A percentile compares a stretch with the other conserved stretches of the same genome.
Conservation (phyloP, 2,888 invertebrate genomes). For the Xylocampa areola region DNA sequence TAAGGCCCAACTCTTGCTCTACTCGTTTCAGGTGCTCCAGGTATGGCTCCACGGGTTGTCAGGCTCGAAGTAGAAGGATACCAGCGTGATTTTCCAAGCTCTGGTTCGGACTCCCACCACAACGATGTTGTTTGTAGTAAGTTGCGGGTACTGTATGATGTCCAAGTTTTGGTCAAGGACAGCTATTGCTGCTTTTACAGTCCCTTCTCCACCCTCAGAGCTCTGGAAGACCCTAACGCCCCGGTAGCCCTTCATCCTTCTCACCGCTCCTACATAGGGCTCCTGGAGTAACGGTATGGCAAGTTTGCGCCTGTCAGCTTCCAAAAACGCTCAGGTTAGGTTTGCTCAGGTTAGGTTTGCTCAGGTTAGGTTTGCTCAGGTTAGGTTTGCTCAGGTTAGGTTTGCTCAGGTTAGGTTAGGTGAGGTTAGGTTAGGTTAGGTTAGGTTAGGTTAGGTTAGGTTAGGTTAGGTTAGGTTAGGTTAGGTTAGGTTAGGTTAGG, state of each 20-base stretch:
- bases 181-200: no score
- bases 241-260: background rate
- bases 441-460: background rate
- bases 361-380: slow-evolving; percentile 1
- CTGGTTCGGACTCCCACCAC: no score
- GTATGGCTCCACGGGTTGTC: no score
- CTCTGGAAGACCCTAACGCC: no score
- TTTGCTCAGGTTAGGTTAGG: slow-evolving; percentile 3
- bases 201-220: no score
- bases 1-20: no score
- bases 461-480: background rate
- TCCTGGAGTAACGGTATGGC: background rate
- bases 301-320: background rate
- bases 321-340: background rate
- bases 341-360: background rate
- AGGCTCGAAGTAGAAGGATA: no score
- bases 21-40: no score
- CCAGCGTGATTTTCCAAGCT: no score
- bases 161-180: no score
- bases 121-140: no score
- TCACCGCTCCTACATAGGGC: background rate
- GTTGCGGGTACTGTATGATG: no score
- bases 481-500: background rate
- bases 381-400: background rate
- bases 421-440: slow-evolving; percentile 4